Conservation (phyloP, 2,888 invertebrate species). For the Acheta domesticus region DNA sequence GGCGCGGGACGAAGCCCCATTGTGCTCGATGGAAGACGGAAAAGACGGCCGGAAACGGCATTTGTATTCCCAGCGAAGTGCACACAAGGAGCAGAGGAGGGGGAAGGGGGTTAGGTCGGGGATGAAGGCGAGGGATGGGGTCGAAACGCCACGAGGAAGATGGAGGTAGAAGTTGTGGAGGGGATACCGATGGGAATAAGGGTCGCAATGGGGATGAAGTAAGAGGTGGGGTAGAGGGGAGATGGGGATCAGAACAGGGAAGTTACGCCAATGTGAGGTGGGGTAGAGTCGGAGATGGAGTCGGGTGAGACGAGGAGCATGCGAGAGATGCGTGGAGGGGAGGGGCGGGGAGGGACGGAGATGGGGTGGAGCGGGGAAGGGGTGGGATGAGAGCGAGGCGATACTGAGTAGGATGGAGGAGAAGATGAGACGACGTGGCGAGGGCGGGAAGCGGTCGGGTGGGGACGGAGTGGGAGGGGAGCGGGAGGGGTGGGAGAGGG, state of each 20-base stretch:
- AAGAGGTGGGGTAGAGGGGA: too few species aligned
- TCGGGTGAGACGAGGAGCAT: too few species aligned
- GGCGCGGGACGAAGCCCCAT: neutral
- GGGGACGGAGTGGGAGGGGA: too few species aligned
- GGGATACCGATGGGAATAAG: neutral
- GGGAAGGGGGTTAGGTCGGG: neutral
- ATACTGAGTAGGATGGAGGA: accelerated
- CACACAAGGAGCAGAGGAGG: neutral
- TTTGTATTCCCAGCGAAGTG: slow-evolving; percentile 3
- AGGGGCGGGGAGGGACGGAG: too few species aligned
- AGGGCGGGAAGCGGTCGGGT: too few species aligned
- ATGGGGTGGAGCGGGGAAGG: neutral
- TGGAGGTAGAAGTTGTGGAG: neutral
- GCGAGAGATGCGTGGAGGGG: too few species aligned
- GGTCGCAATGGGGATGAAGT: neutral
- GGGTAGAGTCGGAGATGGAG: neutral
- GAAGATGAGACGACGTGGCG: too few species aligned
- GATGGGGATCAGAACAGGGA: too few species aligned
- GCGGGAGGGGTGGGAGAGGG: too few species aligned
- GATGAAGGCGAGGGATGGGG: too few species aligned
- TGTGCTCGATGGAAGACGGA: neutral
- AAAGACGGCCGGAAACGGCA: neutral
- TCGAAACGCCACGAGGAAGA: too few species aligned
- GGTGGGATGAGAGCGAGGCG: neutral
- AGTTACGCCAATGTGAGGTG: neutral